Conservation (phyloP, 2,797 vertebrate genomes). For the Takifugu ocellatus region DNA sequence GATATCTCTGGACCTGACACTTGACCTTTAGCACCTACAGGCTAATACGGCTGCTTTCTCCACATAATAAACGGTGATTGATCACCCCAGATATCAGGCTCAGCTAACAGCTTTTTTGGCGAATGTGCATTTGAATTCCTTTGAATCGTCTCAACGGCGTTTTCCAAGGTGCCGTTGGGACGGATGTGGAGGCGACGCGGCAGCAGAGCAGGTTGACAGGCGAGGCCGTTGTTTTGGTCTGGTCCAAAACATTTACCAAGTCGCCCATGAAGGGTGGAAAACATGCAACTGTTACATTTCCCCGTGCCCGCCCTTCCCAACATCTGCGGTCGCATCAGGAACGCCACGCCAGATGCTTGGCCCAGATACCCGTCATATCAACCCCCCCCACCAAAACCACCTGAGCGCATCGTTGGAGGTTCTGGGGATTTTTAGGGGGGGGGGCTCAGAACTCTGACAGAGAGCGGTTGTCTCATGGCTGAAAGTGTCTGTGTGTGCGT, state of each 20-base stretch:
- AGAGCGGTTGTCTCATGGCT: constrained; percentile 15
- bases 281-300: constrained; percentile 40
- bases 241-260: constrained; percentile 48
- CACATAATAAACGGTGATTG: no score
- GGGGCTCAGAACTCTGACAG: not conserved
- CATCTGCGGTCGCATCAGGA: constrained; percentile 30
- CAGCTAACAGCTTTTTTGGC: no score
- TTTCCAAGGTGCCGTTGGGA: not conserved
- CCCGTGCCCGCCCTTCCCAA: constrained; percentile 32
- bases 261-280: constrained; percentile 44
- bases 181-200: constrained; percentile 5
- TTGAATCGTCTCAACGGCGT: not conserved
- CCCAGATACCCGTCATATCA: not conserved
- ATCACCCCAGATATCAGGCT: no score
- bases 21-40: no score
- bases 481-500: not conserved
- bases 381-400: constrained; percentile 26
- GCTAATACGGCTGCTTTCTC: no score
- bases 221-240: constrained; percentile 59
- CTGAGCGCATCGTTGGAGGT: constrained; percentile 1
- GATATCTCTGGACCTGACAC: no score
- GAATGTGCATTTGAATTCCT: not conserved
- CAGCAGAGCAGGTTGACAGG: constrained; percentile 43
- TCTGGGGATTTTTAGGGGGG: not conserved
- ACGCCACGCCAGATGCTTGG: not conserved